Evolutionary conservation across 2,797 vertebrate species (phyloP).

Genomic region (Dryobates pubescens): DNA sequence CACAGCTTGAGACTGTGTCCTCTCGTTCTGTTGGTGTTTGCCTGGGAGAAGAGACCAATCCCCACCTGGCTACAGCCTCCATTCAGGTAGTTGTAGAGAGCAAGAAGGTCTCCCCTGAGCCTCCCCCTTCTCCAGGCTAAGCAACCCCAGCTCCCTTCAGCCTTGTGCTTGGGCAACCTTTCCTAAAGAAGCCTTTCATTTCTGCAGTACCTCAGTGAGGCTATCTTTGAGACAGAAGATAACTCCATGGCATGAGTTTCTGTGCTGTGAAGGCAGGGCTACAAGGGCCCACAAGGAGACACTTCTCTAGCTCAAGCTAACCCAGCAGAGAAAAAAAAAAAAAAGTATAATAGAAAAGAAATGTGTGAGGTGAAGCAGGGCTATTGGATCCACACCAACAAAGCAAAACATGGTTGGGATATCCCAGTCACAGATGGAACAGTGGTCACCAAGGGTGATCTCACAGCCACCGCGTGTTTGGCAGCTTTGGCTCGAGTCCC

Average conservation of each 20-base stretch:
- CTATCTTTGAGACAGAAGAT: neutral
- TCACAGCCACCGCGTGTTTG: rapidly evolving
- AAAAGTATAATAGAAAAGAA: neutral
- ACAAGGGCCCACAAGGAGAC: neutral
- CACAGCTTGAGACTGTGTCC: too few species aligned
- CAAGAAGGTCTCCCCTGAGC: too few species aligned
- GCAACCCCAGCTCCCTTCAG: too few species aligned
- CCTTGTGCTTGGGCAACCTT: too few species aligned
- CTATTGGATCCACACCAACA: neutral
- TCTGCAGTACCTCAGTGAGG: neutral
- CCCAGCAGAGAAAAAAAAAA: neutral
- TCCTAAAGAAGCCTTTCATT: neutral
- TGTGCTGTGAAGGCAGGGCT: neutral
- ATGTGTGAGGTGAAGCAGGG: neutral
- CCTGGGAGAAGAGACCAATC: too few species aligned
- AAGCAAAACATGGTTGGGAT: neutral
- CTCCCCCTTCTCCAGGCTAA: too few species aligned
- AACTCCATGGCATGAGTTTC: neutral
- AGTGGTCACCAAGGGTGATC: neutral
- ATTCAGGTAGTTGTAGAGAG: too few species aligned
- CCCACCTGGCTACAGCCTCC: too few species aligned
- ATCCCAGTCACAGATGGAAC: neutral
- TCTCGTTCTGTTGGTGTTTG: too few species aligned
- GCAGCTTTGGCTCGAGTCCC: neutral
- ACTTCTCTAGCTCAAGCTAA: neutral